Evolutionary conservation across 2,113 vertebrate species (phyloP).

Genomic region (Engystomops pustulosus): DNA sequence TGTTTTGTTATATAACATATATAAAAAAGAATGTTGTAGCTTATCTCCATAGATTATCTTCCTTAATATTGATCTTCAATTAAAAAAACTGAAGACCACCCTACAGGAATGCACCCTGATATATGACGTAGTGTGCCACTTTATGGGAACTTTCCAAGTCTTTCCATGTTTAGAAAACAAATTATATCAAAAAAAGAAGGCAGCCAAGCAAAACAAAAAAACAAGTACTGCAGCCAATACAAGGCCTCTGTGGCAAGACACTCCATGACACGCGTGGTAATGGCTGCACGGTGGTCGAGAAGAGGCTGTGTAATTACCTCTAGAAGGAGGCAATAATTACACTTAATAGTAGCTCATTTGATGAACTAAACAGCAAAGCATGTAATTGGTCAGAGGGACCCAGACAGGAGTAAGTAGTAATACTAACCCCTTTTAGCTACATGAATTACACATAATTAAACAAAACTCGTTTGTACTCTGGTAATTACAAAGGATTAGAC

Average conservation of each 20-base stretch:
- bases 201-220: background rate
- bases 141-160: no score
- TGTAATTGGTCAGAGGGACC: conserved; percentile 43
- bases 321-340: conserved; percentile 47
- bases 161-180: conserved; percentile 15
- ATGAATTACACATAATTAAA: conserved; percentile 55
- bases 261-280: background rate
- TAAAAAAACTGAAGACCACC: no score
- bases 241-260: background rate
- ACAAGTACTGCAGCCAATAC: background rate
- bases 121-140: no score
- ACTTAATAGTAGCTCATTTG: conserved; percentile 56
- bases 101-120: no score
- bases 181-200: background rate
- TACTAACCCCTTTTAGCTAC: conserved; percentile 43
- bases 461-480: conserved; percentile 49
- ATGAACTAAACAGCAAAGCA: conserved; percentile 49
- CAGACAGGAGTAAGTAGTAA: conserved; percentile 48
- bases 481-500: conserved; percentile 53
- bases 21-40: no score
- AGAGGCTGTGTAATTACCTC: conserved; percentile 41
- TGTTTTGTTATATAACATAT: no score
- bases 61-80: no score
- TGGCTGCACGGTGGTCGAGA: conserved; percentile 21
- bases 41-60: no score